These are phyloP conservation scores for Abramis brama DNA, from an alignment of 2,113 vertebrate species.

Conservation along the genomic window DNA sequence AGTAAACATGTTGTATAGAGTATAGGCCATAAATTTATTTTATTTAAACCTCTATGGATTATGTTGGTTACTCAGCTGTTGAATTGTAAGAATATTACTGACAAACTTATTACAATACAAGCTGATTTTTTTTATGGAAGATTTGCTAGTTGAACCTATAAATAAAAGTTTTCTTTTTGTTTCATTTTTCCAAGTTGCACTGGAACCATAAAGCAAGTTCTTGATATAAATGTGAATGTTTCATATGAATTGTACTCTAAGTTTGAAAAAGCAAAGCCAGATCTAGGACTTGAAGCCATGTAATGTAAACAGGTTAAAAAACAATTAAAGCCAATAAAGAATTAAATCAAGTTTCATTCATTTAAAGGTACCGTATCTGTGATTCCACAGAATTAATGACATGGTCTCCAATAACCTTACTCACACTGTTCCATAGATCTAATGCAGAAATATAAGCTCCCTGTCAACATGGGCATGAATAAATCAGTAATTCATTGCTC, in stretches of 20 bases:
- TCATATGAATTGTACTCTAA: not conserved
- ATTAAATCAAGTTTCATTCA: constrained; percentile 15
- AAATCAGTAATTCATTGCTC: constrained; percentile 43
- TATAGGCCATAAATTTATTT: constrained; percentile 16
- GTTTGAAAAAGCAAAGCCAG: not conserved
- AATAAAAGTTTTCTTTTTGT: not conserved
- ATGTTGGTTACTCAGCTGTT: constrained; percentile 29
- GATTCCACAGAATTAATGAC: constrained; percentile 19
- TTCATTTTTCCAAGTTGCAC: not conserved
- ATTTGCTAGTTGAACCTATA: constrained; percentile 6
- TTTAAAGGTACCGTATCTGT: not conserved
- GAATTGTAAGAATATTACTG: constrained; percentile 11
- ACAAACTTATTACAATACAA: not conserved
- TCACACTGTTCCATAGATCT: not conserved
- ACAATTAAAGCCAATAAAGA: not conserved
- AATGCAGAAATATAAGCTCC: constrained; percentile 26
- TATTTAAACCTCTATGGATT: constrained; percentile 5
- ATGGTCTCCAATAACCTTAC: not conserved
- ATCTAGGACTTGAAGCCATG: no score
- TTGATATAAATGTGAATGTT: not conserved
- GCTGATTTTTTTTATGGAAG: not conserved
- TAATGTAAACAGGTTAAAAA: not conserved
- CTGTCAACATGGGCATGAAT: constrained; percentile 37
- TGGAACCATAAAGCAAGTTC: not conserved
- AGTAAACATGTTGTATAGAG: constrained; percentile 28